Evolutionary conservation across 2,113 vertebrate genomes (phyloP), one percentile per base, ranked within the genome.

Genomic region (Glareola pratincola): DNA sequence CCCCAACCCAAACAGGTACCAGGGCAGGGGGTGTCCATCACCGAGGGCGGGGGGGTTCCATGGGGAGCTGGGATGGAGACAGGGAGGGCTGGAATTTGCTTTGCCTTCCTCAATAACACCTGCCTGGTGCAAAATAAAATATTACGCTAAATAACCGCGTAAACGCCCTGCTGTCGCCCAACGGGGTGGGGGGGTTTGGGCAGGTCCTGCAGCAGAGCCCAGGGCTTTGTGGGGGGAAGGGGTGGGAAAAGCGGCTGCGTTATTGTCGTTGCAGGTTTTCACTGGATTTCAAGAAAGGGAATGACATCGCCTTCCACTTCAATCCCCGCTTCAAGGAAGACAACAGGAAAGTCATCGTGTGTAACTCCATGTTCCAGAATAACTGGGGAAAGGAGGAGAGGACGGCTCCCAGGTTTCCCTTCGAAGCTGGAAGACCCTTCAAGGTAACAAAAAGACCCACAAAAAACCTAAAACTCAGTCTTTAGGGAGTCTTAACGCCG

Each of bases 271-370:
- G 82, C 86, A 98, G 98, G 63, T 32, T 98, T 94, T 29, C 39
- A 15, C 71, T 98, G 86, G 93, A 98, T 97, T 98, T 98, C 96
- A 97, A 95, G 95, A 97, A 15, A 45, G 97, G 98, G 41, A n/a
- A 95, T 5, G 97, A 98, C 0, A 20, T 98, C 4, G 98, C 97
- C 83, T 98, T 98, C 94, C 98, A 98, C 94, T 98, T 98, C 19
- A 98, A 98, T 13, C 98, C 98, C 3, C 98, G 98, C 56, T 98
- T 98, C 95, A 97, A 94, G 0, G 98, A 98, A 18, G 62, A 94
- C n/a, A 19, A 83, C 62, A 95, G 7, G 32, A 91, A 66, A 90
- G 97, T 98, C 78, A 97, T 98, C 0, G 98, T 98, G 66, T 98
- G 98, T 48, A 98, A 98, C 64, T 92, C 98, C 0, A 97, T 54